Evolutionary conservation across 1,140 invertebrate species (phyloP).

Genomic region (Caenorhabditis remanei): DNA sequence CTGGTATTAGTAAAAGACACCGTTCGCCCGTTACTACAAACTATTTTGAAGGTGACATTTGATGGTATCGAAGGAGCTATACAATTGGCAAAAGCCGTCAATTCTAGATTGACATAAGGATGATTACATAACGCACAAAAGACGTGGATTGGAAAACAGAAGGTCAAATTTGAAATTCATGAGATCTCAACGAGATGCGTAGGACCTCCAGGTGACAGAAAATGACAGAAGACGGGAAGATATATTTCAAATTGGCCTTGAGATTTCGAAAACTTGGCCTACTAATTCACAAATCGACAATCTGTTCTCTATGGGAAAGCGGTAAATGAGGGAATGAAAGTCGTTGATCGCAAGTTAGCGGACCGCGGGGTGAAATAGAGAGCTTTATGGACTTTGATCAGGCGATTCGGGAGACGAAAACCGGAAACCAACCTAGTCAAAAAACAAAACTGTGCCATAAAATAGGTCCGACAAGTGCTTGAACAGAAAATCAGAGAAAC

Average conservation of each 20-base stretch:
- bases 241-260: constrained; percentile 49
- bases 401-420: neutral
- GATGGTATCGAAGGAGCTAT: constrained; percentile 1
- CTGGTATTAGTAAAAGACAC: constrained; percentile 47
- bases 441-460: neutral
- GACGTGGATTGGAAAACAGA: neutral
- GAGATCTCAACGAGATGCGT: neutral
- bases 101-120: constrained; percentile 20
- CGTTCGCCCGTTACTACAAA: neutral
- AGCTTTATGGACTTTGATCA: constrained; percentile 24
- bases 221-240: constrained; percentile 3
- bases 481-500: no score
- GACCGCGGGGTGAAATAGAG: constrained; percentile 1
- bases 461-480: neutral
- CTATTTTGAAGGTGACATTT: constrained; percentile 29
- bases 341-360: neutral
- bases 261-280: constrained; percentile 50
- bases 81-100: neutral
- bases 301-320: constrained; percentile 39
- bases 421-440: neutral
- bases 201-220: constrained; percentile 34
- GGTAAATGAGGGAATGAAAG: constrained; percentile 35
- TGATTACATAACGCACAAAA: neutral
- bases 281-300: constrained; percentile 33
- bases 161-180: constrained; percentile 45